These are phyloP conservation scores for Acrocera orbiculus DNA, from an alignment of 2,888 invertebrate species.

Conservation along the genomic window DNA sequence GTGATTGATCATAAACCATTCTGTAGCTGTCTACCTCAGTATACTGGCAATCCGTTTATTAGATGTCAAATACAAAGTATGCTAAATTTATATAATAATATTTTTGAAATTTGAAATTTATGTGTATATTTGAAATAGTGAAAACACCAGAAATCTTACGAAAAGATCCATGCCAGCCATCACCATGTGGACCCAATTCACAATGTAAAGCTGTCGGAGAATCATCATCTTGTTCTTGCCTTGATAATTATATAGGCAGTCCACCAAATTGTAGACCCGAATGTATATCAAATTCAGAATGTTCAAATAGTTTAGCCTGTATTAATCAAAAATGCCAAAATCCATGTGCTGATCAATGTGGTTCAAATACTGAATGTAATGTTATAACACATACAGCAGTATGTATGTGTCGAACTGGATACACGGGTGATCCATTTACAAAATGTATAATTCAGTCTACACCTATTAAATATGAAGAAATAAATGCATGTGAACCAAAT, in stretches of 20 bases:
- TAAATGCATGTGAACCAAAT: conserved; percentile 40
- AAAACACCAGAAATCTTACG: background rate
- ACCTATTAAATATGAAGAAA: conserved; percentile 20
- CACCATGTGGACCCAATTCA: conserved; percentile 38
- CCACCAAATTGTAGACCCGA: conserved; percentile 54
- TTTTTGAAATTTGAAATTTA: too few relatives aligned
- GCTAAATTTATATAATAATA: background rate
- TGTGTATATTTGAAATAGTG: too few relatives aligned
- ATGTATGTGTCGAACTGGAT: conserved; percentile 41
- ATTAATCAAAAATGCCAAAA: conserved; percentile 52
- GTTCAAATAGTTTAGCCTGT: conserved; percentile 47
- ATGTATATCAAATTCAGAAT: conserved; percentile 53
- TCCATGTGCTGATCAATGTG: conserved; percentile 52
- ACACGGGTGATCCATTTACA: conserved; percentile 47
- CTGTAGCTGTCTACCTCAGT: conserved; percentile 50
- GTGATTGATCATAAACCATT: conserved; percentile 64
- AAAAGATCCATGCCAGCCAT: conserved; percentile 31
- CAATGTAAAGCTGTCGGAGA: conserved; percentile 34
- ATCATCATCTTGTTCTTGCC: conserved; percentile 41
- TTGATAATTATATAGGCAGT: conserved; percentile 44
- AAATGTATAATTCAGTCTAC: conserved; percentile 30
- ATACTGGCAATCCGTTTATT: conserved; percentile 59
- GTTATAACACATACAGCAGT: conserved; percentile 41
- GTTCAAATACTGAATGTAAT: conserved; percentile 35
- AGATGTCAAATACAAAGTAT: conserved; percentile 42